Conservation (phyloP, 2,888 invertebrate species). For the Lasius fuliginosus region DNA sequence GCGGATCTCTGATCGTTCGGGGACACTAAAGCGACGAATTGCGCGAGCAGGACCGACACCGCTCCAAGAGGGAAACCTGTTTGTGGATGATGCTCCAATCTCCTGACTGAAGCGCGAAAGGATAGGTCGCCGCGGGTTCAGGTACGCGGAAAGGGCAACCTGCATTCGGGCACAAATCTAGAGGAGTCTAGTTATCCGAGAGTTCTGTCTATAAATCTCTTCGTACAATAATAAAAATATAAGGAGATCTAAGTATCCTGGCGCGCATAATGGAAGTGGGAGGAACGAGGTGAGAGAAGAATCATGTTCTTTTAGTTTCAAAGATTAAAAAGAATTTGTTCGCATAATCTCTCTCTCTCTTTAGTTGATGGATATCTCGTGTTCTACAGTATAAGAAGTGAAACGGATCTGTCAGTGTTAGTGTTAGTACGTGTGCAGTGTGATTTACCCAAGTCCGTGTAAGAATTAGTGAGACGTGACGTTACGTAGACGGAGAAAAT, state of each 20-base stretch:
- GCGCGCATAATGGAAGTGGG: not conserved
- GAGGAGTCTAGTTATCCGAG: not conserved
- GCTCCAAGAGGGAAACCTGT: slow-evolving; percentile 42
- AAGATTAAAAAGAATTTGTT: not conserved
- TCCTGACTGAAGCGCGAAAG: slow-evolving; percentile 38
- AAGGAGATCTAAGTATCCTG: not conserved
- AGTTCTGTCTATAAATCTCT: not conserved
- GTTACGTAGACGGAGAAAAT: not conserved
- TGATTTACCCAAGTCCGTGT: slow-evolving; percentile 10
- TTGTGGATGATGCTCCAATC: slow-evolving; percentile 38
- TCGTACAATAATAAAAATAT: not conserved
- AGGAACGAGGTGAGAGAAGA: not conserved
- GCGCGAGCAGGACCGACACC: slow-evolving; percentile 16
- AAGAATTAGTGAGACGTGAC: slow-evolving; percentile 10
- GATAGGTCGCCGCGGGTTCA: slow-evolving; percentile 39
- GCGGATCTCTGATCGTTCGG: slow-evolving; percentile 25
- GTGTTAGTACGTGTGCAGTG: not conserved
- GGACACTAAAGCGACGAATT: slow-evolving; percentile 24
- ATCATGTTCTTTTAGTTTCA: not conserved
- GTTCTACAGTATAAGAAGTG: not conserved
- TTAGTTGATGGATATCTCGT: slow-evolving; percentile 6
- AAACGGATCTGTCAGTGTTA: not conserved
- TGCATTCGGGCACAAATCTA: not conserved
- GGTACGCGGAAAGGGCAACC: slow-evolving; percentile 18
- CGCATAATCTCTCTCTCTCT: not conserved